phyloP scores from a whole-genome alignment of 1,140 invertebrate species.

The Drosophila kurseongensis region DNA sequence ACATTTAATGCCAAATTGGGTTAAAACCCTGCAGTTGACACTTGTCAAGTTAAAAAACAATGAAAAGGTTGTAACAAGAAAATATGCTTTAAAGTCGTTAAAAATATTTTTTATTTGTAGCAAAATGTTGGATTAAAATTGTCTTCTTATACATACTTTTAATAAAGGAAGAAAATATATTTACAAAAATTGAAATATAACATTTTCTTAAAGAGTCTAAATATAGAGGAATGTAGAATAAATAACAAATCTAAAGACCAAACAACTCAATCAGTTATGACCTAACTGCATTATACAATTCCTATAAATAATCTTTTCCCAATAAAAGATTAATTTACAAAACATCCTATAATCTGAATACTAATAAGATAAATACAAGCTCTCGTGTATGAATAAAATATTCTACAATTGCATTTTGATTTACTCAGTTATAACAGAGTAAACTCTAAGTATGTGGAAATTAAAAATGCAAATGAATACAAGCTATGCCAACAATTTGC shows the following conservation, averaged over 20 bases:
- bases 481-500: conserved; percentile 31
- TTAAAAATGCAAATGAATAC: conserved; percentile 45
- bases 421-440: conserved; percentile 1
- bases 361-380: conserved; percentile 3
- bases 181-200: neutral
- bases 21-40: conserved; percentile 49
- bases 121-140: too few relatives aligned
- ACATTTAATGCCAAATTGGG: conserved; percentile 61
- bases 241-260: neutral
- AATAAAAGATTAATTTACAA: conserved; percentile 16
- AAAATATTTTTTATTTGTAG: neutral
- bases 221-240: neutral
- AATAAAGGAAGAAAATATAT: too few relatives aligned
- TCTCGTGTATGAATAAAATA: conserved; percentile 13
- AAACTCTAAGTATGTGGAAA: conserved; percentile 16
- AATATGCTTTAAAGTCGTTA: neutral
- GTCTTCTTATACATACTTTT: too few relatives aligned
- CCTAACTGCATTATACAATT: neutral
- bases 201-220: neutral
- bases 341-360: conserved; percentile 2
- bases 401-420: conserved; percentile 31
- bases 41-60: conserved; percentile 2
- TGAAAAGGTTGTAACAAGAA: conserved; percentile 11
- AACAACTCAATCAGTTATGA: neutral
- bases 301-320: conserved; percentile 3